Percentiles rank a stretch among this genome's conserved stretches.
These are phyloP conservation scores for Acromyrmex charruanus DNA, from an alignment of 1,140 invertebrate species.

Conservation along the genomic window DNA sequence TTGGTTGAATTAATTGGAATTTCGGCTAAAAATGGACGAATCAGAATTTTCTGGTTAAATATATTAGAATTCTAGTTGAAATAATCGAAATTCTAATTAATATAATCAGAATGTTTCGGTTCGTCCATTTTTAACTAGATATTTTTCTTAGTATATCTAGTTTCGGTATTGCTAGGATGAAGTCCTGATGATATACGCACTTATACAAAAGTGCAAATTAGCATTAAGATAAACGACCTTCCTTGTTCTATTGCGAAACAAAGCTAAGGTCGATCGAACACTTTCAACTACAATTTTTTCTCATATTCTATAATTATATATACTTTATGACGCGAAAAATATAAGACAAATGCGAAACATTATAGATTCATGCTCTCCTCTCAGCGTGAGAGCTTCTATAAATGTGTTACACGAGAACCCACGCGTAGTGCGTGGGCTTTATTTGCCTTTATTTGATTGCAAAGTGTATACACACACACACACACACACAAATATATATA, in stretches of 20 bases:
- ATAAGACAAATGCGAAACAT: background rate
- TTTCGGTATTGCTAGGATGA: background rate
- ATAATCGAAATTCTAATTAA: too few relatives aligned
- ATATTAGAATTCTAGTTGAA: too few relatives aligned
- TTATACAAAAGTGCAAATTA: slow-evolving; percentile 66
- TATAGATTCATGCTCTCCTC: slow-evolving; percentile 8
- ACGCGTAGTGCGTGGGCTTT: slow-evolving; percentile 24
- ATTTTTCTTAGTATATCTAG: too few relatives aligned
- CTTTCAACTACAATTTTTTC: slow-evolving; percentile 24
- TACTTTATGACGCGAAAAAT: background rate
- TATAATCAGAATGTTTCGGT: too few relatives aligned
- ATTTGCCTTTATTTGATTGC: slow-evolving; percentile 21
- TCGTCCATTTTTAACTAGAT: too few relatives aligned
- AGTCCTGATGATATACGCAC: background rate
- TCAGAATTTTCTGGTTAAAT: too few relatives aligned
- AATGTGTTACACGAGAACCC: slow-evolving; percentile 12
- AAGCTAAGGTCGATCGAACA: slow-evolving; percentile 71
- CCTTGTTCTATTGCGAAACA: slow-evolving; percentile 57
- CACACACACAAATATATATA: too few relatives aligned
- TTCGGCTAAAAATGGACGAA: too few relatives aligned
- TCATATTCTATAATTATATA: background rate
- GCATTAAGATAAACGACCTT: slow-evolving; percentile 64
- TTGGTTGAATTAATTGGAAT: too few relatives aligned
- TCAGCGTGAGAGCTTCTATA: slow-evolving; percentile 13
- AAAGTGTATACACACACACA: too few relatives aligned